Conservation (phyloP, 2,888 invertebrate species). For the Harpalus rubripes region DNA sequence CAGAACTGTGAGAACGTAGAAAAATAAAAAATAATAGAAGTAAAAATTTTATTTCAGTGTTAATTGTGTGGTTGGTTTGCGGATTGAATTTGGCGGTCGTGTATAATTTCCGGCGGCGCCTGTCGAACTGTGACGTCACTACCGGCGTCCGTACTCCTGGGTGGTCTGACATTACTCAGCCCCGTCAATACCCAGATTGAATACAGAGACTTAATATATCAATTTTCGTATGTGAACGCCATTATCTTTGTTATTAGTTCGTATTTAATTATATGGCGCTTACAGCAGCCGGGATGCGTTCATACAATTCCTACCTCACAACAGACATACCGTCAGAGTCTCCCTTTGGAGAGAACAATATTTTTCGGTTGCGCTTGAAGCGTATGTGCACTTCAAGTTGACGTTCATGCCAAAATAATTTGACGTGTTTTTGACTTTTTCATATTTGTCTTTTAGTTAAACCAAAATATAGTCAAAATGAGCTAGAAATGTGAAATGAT, state of each 20-base stretch:
- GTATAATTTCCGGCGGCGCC: slow-evolving; percentile 64
- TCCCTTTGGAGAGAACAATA: too few relatives aligned
- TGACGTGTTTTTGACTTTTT: too few relatives aligned
- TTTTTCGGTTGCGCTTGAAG: too few relatives aligned
- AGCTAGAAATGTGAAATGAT: too few relatives aligned
- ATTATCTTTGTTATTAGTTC: slow-evolving; percentile 71
- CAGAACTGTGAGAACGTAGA: neutral
- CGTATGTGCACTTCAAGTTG: too few relatives aligned
- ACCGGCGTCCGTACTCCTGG: slow-evolving; percentile 67
- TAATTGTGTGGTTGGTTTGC: neutral
- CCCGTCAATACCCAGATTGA: slow-evolving; percentile 70
- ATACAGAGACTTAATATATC: slow-evolving; percentile 72
- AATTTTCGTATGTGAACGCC: slow-evolving; percentile 71
- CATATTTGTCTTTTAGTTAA: too few relatives aligned
- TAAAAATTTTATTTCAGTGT: neutral
- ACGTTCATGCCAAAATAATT: too few relatives aligned
- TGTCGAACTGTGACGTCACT: slow-evolving; percentile 28
- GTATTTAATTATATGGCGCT: slow-evolving; percentile 72
- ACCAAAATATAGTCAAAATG: too few relatives aligned
- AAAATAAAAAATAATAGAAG: neutral
- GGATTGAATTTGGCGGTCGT: slow-evolving; percentile 33
- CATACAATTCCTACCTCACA: neutral
- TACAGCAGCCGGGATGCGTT: slow-evolving; percentile 25
- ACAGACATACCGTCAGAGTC: too few relatives aligned
- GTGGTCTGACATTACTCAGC: slow-evolving; percentile 72